Evolutionary conservation across 1,140 invertebrate genomes (phyloP), one percentile per base, ranked within the genome.

Genomic region (Ganaspis sp.): DNA sequence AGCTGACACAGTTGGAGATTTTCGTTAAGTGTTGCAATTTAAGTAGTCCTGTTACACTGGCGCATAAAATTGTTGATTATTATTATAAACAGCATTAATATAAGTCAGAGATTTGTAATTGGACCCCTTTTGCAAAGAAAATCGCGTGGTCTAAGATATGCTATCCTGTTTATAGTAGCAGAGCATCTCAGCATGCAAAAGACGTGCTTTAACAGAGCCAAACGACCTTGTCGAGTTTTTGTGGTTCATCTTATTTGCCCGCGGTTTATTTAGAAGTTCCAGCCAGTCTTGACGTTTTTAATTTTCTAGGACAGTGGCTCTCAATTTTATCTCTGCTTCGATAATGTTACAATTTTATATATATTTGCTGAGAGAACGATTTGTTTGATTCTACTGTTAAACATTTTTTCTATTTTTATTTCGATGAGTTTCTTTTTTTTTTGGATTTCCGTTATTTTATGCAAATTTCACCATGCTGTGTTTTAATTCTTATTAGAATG

Each of bases 151-250:
- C 21, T 6, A 49, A 49, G 45, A 49, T 49, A 19, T 49, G 45
- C 19, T 49, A 49, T 49, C 45, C n/a, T 49, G 15, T 49, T 17
- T 1, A 19, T 15, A 17, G 45, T 49, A 49, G 45, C 6, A 17
- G 45, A 49, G 45, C 15, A 34, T 17, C 45, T 17, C n/a, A 17
- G 15, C 45, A 9, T 17, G 45, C 15, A 8, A 17, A 17, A 49
- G 45, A 49, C 17, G 45, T n/a, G 45, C 15, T 49, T 49, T 73
- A 77, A 81, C 74, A 80, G 74, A 76, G 77, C 70, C 79, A 81
- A 79, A 80, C 83, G 83, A 70, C 84, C 82, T 86, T 87, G 83
- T 84, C 73, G 49, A 78, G 75, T 82, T 85, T 85, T 86, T 84
- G 77, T 77, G 74, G 75, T 81, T 84, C 80, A 81, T 75, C 79